Conservation (phyloP, 2,888 invertebrate genomes). For the Amiota communis region DNA sequence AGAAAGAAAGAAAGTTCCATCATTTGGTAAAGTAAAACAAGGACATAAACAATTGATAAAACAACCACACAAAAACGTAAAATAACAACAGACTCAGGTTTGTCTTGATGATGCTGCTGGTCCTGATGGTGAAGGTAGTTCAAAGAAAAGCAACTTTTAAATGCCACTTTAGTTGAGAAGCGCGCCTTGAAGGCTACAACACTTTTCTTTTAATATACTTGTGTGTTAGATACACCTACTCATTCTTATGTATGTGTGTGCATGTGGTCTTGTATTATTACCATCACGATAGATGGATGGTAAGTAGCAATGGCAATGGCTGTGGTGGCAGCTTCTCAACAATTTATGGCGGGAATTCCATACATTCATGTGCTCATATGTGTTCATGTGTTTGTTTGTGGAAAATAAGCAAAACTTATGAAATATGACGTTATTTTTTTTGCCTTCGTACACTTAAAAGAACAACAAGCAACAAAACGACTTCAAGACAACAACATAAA, state of each 20-base stretch:
- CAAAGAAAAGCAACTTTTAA: conserved; percentile 55
- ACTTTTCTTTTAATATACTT: conserved; percentile 17
- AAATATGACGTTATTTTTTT: conserved; percentile 47
- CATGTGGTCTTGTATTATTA: conserved; percentile 4
- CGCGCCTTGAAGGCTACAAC: conserved; percentile 43
- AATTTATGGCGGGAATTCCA: conserved; percentile 48
- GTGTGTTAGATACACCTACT: conserved; percentile 4
- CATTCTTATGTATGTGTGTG: not conserved
- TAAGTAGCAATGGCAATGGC: conserved; percentile 37
- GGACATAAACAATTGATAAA: conserved; percentile 22
- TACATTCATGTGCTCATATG: conserved; percentile 39
- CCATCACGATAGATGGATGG: not conserved
- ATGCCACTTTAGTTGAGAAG: conserved; percentile 63
- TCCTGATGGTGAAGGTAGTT: not conserved
- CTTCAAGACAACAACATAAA: conserved; percentile 3
- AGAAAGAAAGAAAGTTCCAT: no score
- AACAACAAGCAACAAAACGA: not conserved
- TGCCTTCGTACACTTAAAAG: conserved; percentile 19
- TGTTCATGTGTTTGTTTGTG: not conserved
- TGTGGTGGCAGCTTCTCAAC: conserved; percentile 48
- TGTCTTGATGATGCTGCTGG: not conserved
- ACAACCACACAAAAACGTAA: conserved; percentile 14
- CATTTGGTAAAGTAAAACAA: not conserved
- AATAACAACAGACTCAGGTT: conserved; percentile 22
- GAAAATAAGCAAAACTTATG: conserved; percentile 65